Evolutionary conservation across 2,113 vertebrate species (phyloP).

Genomic region (Ranitomeya variabilis): DNA sequence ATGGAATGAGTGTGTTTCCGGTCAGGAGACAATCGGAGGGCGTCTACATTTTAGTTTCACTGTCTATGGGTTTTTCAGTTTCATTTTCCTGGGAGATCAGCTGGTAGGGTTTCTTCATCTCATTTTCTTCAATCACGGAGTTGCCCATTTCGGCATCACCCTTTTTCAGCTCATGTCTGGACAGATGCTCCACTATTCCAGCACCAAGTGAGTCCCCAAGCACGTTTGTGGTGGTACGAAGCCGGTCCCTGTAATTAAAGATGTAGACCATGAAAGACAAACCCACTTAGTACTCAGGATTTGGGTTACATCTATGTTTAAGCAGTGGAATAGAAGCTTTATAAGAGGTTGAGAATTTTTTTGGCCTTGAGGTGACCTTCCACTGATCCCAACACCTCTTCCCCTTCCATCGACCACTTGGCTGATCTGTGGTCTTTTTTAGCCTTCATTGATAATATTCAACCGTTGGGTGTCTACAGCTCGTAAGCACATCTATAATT

Average conservation of each 20-base stretch:
- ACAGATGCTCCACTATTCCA: constrained; percentile 92
- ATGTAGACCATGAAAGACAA: neutral
- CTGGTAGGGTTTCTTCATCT: constrained; percentile 89
- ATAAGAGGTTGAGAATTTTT: neutral
- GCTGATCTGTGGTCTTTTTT: too few species aligned
- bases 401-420: too few species aligned
- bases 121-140: constrained; percentile 88
- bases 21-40: constrained; percentile 24
- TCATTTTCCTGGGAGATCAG: constrained; percentile 86
- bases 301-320: too few species aligned
- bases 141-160: constrained; percentile 85
- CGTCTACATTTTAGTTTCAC: constrained; percentile 92
- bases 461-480: too few species aligned
- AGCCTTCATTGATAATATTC: too few species aligned
- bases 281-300: neutral
- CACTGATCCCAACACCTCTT: too few species aligned
- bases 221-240: constrained; percentile 93
- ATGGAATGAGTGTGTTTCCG: constrained; percentile 60
- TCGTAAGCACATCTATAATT: too few species aligned
- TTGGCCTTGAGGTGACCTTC: neutral
- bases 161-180: constrained; percentile 83
- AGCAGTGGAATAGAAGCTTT: too few species aligned
- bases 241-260: constrained; percentile 80
- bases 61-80: constrained; percentile 77
- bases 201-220: constrained; percentile 94